These are phyloP conservation scores for Rhinoraja longicauda DNA, from an alignment of 2,797 vertebrate genomes.

Conservation along the genomic window DNA sequence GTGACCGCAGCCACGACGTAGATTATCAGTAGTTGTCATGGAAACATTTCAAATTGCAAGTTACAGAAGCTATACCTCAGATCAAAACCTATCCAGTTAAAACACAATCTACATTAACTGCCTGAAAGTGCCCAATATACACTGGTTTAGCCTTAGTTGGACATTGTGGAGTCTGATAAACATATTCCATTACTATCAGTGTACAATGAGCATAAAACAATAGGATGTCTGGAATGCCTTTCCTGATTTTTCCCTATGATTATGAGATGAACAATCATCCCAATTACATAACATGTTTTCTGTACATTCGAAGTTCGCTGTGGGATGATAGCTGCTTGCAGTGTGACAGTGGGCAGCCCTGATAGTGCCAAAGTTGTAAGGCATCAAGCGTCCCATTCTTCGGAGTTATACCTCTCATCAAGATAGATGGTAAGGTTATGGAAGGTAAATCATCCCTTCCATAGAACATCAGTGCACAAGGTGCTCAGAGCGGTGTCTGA, in stretches of 20 bases:
- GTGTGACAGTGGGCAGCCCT: no score
- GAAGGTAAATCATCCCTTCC: no score
- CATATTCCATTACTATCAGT: neutral
- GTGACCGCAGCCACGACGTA: neutral
- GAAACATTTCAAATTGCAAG: conserved; percentile 5
- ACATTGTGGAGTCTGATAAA: neutral
- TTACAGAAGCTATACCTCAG: neutral
- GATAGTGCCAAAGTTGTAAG: no score
- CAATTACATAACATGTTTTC: neutral
- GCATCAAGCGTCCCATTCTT: no score
- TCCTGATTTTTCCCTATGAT: neutral
- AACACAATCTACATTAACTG: neutral
- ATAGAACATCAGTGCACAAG: no score
- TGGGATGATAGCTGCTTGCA: no score
- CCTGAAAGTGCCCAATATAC: neutral
- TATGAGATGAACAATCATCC: neutral
- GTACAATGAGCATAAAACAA: neutral
- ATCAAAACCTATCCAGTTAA: neutral
- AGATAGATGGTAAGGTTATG: no score
- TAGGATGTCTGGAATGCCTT: neutral
- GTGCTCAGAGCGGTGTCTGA: no score
- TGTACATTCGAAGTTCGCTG: no score
- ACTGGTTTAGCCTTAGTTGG: neutral
- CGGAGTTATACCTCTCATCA: no score
- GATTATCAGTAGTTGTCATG: neutral